Evolutionary conservation across 2,797 vertebrate genomes (phyloP), one percentile per base, ranked within the genome.

Genomic region (Xiphorhynchus erythropygius): DNA sequence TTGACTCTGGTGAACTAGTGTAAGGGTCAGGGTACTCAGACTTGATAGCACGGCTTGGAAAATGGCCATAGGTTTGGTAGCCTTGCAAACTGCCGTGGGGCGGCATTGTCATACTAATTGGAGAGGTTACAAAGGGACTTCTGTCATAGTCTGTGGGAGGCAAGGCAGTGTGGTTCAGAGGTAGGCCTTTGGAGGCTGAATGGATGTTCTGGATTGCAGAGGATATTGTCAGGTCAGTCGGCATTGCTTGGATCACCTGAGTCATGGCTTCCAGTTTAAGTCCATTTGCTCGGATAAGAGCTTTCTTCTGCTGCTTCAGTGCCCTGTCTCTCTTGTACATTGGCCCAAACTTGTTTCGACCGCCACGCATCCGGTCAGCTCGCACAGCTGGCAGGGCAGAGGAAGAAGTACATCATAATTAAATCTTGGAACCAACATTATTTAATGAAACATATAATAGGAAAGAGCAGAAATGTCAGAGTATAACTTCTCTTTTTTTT

Each of bases 321-420:
- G 99, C 99, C 73, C 99, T 98, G 98, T 99, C 99, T 83, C 99
- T 98, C 98, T 99, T 99, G 98, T 99, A 99, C 99, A 99, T 99
- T 22, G 99, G 99, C 96, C 99, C 99, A 39, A 99, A 99, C 96
- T 99, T 99, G 98, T 99, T 99, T 85, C 99, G 98, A 80, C 99
- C 99, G 0, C 99, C 99, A 5, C 99, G 99, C 99, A 99, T 99
- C 81, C 99, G 98, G 96, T 99, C 99, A 1, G 99, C 99, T 90
- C 99, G 98, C 81, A 99, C 99, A 68, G 99, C 99, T 99, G 96
- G 83, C 30, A 59, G 39, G 44, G 41, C 10, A 81, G 42, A 80
- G 37, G 55, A 79, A 50, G 53, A 50, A 44, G 55, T 76, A 86
- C 67, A 76, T 69, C 3, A 32, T 39, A 93, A 90, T 53, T 88